Percentiles rank a stretch among this genome's conserved stretches.
Conservation (phyloP, 2,113 vertebrate species). For the Microcebus jonahi region DNA sequence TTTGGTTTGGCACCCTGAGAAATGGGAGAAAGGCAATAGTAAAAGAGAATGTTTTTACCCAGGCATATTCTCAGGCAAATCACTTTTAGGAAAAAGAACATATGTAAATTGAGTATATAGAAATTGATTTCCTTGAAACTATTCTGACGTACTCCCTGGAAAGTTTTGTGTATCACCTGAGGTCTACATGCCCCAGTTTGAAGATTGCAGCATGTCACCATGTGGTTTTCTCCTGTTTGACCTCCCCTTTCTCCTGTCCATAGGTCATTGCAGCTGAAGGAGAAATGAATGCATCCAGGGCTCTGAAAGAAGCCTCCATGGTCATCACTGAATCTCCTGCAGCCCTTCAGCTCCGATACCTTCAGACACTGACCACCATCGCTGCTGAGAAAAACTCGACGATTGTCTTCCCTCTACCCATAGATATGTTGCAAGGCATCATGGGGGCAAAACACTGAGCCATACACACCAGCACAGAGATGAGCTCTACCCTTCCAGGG, state of each 20-base stretch:
- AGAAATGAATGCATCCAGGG: slow-evolving; percentile 94
- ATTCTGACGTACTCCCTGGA: background rate
- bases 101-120: background rate
- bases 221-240: background rate
- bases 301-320: slow-evolving; percentile 93
- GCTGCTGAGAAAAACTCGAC: slow-evolving; percentile 95
- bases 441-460: slow-evolving; percentile 45
- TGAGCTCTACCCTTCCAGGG: background rate
- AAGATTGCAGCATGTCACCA: background rate
- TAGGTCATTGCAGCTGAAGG: slow-evolving; percentile 96
- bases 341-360: slow-evolving; percentile 94
- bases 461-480: rapidly evolving
- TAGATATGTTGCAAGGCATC: slow-evolving; percentile 91
- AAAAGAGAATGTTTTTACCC: background rate
- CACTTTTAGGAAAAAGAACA: background rate
- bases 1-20: background rate
- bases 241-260: rapidly evolving
- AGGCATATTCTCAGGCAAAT: background rate
- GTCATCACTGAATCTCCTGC: slow-evolving; percentile 94
- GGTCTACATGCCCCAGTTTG: rapidly evolving
- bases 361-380: slow-evolving; percentile 95
- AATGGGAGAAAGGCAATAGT: background rate
- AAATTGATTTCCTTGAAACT: background rate
- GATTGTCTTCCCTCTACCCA: slow-evolving; percentile 94
- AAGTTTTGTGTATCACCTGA: background rate